Base-by-base conservation (phyloP, 2,113 vertebrate genomes). In the Hemiprocne comata region DNA sequence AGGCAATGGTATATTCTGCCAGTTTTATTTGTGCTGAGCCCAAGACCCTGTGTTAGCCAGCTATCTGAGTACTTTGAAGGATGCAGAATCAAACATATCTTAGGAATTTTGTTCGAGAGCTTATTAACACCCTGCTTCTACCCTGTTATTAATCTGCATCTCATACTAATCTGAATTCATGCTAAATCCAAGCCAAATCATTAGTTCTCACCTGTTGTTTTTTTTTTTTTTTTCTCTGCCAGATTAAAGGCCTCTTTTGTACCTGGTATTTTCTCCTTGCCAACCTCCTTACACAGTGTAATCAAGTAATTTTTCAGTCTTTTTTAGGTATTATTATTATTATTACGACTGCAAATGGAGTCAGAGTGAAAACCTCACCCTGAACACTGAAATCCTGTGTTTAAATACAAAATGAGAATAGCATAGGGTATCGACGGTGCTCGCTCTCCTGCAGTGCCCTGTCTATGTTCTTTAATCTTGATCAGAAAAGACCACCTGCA, bases 401-500 rank as follows among this genome's bases (percentile, higher is more conserved):
- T 86, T 95, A 95, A 90, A 92, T 83, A 58, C 11, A 2, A 88
- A 95, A 94, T 81, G 90, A 86, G 93, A 90, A 93, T 84, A 88
- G 75, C 82, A 80, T 2, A 90, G 88, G n/a, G 69, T 94, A 95
- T 94, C 92, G 94, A 73, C 26, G 6, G 90, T 42, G 65, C 90
- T 96, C 55, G 88, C 28, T 96, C 53, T 97, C 93, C 94, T 81
- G 94, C 89, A 91, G 94, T 75, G 88, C 57, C 83, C 70, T 93
- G 94, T 90, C 94, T 90, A 79, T 78, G 90, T 92, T 94, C 92
- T 96, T 96, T 96, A 93, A 94, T 96, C 90, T 96, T 94, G 93
- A 95, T 96, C 88, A 90, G 92, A 90, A 94, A 94, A 92, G 94
- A 94, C 94, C 93, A 95, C 93, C 93, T 96, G 93, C 91, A 94